Base-by-base conservation (phyloP, 1,140 invertebrate species). In the Pinna nobilis region DNA sequence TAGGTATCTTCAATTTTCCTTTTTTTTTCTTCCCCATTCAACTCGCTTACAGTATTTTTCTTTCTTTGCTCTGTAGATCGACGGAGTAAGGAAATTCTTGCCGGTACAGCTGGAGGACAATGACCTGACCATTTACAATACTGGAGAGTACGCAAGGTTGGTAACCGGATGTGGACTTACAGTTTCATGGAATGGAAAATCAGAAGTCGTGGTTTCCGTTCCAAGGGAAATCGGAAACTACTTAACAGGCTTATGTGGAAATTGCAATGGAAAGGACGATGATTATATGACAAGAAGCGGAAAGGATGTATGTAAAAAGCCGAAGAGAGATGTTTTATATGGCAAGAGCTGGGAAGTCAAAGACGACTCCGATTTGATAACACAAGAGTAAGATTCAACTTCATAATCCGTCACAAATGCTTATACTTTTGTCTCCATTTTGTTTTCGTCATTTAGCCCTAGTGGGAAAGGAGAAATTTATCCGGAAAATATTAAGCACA, bases 191-290 rank as follows among this genome's bases (percentile, higher is more conserved):
- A 64, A 77, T 50, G 75, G 75, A 4, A 64, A 53, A 23, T 55
- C 63, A 4, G 53, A 67, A n/a, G 75, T 66, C n/a, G 35, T 57
- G 4, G 93, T 98, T 0, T 93, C 93, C 0, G 95, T 95, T 20
- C 94, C 95, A 0, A 92, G 93, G 7, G 88, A 88, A 0, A 95
- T 93, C 86, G 94, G 95, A 84, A 91, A 92, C 15, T 91, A 92
- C 71, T 82, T 97, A 7, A 97, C 95, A 82, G 96, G 96, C 32
- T 87, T 98, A 0, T 98, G 96, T 84, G 96, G 96, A 1, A 97
- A 97, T 85, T 97, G 94, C 86, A 97, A 82, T 66, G 77, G 80
- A 25, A 72, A 53, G 11, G 33, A 44, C 35, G 74, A 96, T 81
- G 90, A 91, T 57, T 28, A 50, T 9, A 39, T 50, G 9, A 63